phyloP scores from a whole-genome alignment of 1,140 invertebrate genomes.

The Lepidurus couesii region DNA sequence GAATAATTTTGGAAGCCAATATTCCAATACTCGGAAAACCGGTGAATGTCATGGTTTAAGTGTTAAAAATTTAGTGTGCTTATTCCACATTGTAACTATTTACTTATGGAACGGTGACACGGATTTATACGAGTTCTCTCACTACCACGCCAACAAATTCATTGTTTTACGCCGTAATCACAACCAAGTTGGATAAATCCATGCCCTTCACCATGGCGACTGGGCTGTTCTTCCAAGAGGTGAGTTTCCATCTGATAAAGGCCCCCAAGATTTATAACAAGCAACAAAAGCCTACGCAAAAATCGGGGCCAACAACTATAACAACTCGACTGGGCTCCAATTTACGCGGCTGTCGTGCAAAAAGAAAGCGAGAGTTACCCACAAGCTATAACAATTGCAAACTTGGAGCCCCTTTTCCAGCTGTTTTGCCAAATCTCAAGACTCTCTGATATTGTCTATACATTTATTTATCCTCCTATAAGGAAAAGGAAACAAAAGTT shows the following conservation, averaged over 20 bases:
- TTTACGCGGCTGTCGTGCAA: background rate
- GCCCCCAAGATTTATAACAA: background rate
- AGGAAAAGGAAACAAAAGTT: no score
- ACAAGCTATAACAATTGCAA: no score
- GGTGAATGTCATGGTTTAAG: background rate
- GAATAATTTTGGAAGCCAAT: background rate
- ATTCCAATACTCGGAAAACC: background rate
- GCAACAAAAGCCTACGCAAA: background rate
- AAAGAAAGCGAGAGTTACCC: background rate
- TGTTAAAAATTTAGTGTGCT: no score
- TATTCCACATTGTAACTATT: background rate
- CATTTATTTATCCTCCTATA: no score
- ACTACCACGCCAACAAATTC: background rate
- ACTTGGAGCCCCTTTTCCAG: no score
- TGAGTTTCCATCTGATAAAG: background rate
- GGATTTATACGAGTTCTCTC: background rate
- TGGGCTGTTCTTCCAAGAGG: background rate
- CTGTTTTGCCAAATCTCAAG: no score
- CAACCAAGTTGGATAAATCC: constrained; percentile 1
- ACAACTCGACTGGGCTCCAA: background rate
- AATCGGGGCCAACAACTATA: constrained; percentile 10
- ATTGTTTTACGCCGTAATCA: background rate
- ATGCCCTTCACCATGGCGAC: constrained; percentile 10
- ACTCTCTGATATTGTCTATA: no score
- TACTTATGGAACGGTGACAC: background rate